Evolutionary conservation across 2,888 invertebrate genomes (phyloP), one percentile per base, ranked within the genome.

Genomic region (Pachliopta kotzebuea): DNA sequence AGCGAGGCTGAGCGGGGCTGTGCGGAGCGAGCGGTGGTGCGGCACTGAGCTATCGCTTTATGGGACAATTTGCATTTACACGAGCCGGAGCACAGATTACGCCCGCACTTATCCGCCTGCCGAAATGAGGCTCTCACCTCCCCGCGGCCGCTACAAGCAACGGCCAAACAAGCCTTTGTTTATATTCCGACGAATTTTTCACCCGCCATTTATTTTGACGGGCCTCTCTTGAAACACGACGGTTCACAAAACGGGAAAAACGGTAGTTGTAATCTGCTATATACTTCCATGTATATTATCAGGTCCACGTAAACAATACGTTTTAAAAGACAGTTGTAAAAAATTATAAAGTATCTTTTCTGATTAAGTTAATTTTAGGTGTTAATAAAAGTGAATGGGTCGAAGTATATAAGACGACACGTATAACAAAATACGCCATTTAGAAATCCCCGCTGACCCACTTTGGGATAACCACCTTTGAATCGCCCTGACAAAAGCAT

Each of bases 61-160:
- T 90, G 84, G 88, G 84, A 88, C 89, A 84, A 91, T 91, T 91
- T 91, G 90, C 91, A 91, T 91, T 91, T 90, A 90, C 91, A 90
- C 90, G 90, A 88, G 86, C 87, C 83, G 81, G 77, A 81, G 87
- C 86, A 85, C 85, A 88, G 90, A 90, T 90, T 90, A 90, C 88
- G 84, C 79, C 81, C 85, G 88, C 84, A 87, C 87, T 90, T 89
- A 90, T 87, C 88, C 89, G 78, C 83, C 85, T 83, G 83, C 80
- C 83, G 83, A 88, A 90, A 90, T 86, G 86, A 88, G 82, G 75
- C 78, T 78, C 79, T 74, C 81, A 78, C 76, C 78, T 73, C 74
- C 74, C 72, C 58, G 59, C 50, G 56, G 53, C 55, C 49, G 72
- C 80, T 75, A 78, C 79, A 31, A 57, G 56, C 60, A 23, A 31